Percentiles rank a stretch among this genome's conserved stretches.
Evolutionary conservation across 2,797 vertebrate genomes (phyloP).

Genomic region (Galagoides demidoff): DNA sequence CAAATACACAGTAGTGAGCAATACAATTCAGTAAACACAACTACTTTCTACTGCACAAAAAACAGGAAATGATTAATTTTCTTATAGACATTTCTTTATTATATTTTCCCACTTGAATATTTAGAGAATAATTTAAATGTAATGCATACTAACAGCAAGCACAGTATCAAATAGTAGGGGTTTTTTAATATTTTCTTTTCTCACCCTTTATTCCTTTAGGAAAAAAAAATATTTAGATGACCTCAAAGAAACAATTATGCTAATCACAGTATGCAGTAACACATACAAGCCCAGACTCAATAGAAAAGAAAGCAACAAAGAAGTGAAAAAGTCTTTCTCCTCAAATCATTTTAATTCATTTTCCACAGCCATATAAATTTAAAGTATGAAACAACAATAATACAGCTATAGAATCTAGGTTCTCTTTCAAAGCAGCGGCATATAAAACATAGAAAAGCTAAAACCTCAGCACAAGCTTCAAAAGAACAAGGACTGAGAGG

Average conservation of each 20-base stretch:
- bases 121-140: constrained; percentile 83
- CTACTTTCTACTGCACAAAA: constrained; percentile 76
- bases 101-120: constrained; percentile 82
- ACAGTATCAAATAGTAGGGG: constrained; percentile 83
- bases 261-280: constrained; percentile 84
- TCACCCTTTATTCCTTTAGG: constrained; percentile 82
- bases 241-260: constrained; percentile 86
- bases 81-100: constrained; percentile 78
- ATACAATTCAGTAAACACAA: constrained; percentile 71
- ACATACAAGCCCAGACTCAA: constrained; percentile 79
- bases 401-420: constrained; percentile 88
- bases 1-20: constrained; percentile 62
- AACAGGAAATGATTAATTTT: constrained; percentile 81
- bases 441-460: constrained; percentile 93
- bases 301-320: constrained; percentile 81
- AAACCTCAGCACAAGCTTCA: constrained; percentile 89
- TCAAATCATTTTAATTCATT: constrained; percentile 88
- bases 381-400: constrained; percentile 89
- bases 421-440: constrained; percentile 89
- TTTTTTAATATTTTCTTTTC: constrained; percentile 80
- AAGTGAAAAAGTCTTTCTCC: constrained; percentile 86
- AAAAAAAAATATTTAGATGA: constrained; percentile 82
- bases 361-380: constrained; percentile 89
- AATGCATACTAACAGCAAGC: constrained; percentile 84
- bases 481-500: constrained; percentile 87